A percentile compares a stretch with the other conserved stretches of the same genome.
These are phyloP conservation scores for Synanthedon tipuliformis DNA, from an alignment of 2,888 invertebrate genomes.

Conservation along the genomic window DNA sequence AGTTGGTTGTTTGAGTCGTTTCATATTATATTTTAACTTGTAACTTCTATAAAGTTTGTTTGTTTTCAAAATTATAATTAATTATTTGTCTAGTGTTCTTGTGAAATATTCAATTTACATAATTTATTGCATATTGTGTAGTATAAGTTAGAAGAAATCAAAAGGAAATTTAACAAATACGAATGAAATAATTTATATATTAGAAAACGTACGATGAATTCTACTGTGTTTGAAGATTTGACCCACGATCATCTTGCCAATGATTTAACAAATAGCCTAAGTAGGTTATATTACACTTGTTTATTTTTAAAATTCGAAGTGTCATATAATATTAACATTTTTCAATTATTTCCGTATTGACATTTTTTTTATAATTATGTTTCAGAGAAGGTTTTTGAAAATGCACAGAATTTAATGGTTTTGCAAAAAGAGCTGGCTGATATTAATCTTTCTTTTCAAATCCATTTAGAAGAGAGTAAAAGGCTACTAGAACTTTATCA, in stretches of 20 bases:
- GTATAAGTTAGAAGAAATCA: too few relatives aligned
- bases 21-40: too few relatives aligned
- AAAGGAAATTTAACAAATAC: slow-evolving; percentile 3
- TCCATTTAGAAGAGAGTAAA: slow-evolving; percentile 54
- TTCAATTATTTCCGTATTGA: slow-evolving; percentile 35
- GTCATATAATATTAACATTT: slow-evolving; percentile 9
- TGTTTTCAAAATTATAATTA: too few relatives aligned
- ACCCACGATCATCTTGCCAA: slow-evolving; percentile 47
- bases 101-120: too few relatives aligned
- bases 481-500: slow-evolving; percentile 37
- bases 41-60: too few relatives aligned
- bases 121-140: too few relatives aligned
- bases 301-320: slow-evolving; percentile 43
- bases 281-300: slow-evolving; percentile 41
- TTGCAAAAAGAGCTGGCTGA: slow-evolving; percentile 53
- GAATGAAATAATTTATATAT: slow-evolving; percentile 21
- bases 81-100: too few relatives aligned
- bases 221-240: slow-evolving; percentile 49
- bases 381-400: slow-evolving; percentile 55
- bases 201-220: slow-evolving; percentile 54
- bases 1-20: too few relatives aligned
- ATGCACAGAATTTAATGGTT: slow-evolving; percentile 38
- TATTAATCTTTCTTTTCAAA: slow-evolving; percentile 55
- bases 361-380: slow-evolving; percentile 13
- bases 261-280: slow-evolving; percentile 46